Evolutionary conservation across 1,140 invertebrate species (phyloP).

Genomic region (Pogonomyrmex californicus): DNA sequence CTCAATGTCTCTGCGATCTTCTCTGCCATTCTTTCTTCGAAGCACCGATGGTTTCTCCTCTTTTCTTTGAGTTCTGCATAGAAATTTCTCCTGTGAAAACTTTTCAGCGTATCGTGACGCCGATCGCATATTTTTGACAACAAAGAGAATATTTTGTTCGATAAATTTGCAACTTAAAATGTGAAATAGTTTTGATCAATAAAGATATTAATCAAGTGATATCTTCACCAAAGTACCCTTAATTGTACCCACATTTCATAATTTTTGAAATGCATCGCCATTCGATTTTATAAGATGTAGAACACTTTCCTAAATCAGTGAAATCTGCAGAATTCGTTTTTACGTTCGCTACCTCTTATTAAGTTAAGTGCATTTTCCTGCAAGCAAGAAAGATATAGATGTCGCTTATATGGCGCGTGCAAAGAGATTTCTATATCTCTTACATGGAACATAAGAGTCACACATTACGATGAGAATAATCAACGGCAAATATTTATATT

Average conservation of each 20-base stretch:
- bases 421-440: not conserved
- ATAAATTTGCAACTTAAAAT: not conserved
- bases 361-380: not conserved
- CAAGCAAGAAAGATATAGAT: not conserved
- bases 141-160: not conserved
- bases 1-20: slow-evolving; percentile 25
- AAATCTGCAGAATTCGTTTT: not conserved
- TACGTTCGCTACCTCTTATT: not conserved
- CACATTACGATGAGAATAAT: not conserved
- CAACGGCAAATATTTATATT: not conserved
- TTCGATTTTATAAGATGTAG: slow-evolving; percentile 8
- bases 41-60: slow-evolving; percentile 13
- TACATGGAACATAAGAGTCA: not conserved
- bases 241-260: not conserved
- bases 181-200: not conserved
- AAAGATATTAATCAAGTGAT: not conserved
- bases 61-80: slow-evolving; percentile 14
- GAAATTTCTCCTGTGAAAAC: slow-evolving; percentile 23
- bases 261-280: not conserved
- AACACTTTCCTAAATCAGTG: slow-evolving; percentile 30
- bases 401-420: not conserved
- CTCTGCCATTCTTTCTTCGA: slow-evolving; percentile 18
- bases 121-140: slow-evolving; percentile 5
- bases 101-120: not conserved
- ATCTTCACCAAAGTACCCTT: not conserved